These are phyloP conservation scores for Leptoteleia sp. DNA, from an alignment of 1,140 invertebrate species.

Conservation along the genomic window DNA sequence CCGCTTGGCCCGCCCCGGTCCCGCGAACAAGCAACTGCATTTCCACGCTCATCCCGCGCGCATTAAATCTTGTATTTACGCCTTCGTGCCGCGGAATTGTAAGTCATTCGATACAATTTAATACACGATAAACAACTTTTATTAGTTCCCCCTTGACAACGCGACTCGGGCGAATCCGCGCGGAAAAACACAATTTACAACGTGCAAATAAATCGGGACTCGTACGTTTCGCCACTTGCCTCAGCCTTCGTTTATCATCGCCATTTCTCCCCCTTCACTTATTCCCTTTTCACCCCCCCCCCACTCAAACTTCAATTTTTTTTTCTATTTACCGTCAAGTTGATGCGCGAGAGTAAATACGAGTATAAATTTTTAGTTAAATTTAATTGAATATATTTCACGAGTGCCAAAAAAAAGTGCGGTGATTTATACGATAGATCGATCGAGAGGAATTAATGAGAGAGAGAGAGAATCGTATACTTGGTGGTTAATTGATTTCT, in stretches of 20 bases:
- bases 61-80: slow-evolving; percentile 57
- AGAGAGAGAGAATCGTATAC: too few relatives aligned
- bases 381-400: too few relatives aligned
- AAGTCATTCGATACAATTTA: slow-evolving; percentile 59
- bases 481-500: too few relatives aligned
- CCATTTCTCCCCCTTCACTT: not conserved
- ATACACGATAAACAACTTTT: slow-evolving; percentile 63
- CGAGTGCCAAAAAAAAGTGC: too few relatives aligned
- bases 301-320: too few relatives aligned
- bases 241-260: slow-evolving; percentile 19
- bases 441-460: too few relatives aligned
- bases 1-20: slow-evolving; percentile 16
- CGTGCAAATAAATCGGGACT: slow-evolving; percentile 48
- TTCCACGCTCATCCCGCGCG: slow-evolving; percentile 24
- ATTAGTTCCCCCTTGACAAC: slow-evolving; percentile 52
- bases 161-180: slow-evolving; percentile 34
- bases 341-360: slow-evolving; percentile 3
- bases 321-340: slow-evolving; percentile 7
- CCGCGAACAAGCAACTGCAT: slow-evolving; percentile 29
- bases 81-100: slow-evolving; percentile 40
- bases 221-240: slow-evolving; percentile 31
- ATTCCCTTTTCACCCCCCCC: too few relatives aligned
- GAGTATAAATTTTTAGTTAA: slow-evolving; percentile 5
- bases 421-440: too few relatives aligned
- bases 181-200: slow-evolving; percentile 54